These are phyloP conservation scores for Echinometra lucunter DNA, from an alignment of 53 echinoderm and acorn worm species.

Conservation along the genomic window DNA sequence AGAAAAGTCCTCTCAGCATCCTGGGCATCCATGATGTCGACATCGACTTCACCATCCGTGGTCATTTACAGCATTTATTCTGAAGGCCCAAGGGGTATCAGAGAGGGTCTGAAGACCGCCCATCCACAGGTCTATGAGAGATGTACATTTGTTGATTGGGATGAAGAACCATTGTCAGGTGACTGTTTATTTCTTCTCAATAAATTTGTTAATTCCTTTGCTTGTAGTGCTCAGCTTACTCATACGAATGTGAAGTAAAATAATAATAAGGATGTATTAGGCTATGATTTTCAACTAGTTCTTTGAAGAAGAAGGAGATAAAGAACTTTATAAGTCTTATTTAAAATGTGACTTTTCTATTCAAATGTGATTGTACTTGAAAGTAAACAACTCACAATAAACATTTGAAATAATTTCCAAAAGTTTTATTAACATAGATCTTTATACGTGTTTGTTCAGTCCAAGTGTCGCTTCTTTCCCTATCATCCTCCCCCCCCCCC, in stretches of 20 bases:
- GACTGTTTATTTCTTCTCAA: not conserved
- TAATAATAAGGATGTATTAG: not conserved
- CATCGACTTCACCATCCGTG: not conserved
- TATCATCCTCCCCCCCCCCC: not conserved
- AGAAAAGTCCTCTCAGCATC: not conserved
- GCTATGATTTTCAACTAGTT: not conserved
- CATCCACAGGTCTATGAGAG: not conserved
- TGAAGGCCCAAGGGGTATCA: conserved; percentile 51
- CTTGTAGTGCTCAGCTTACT: too few relatives aligned
- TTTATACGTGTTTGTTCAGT: too few relatives aligned
- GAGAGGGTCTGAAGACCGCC: not conserved
- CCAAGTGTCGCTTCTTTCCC: not conserved
- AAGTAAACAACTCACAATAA: too few relatives aligned
- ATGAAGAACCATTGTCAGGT: conserved; percentile 47
- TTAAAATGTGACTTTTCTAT: too few relatives aligned
- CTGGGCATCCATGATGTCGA: not conserved
- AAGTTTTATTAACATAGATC: too few relatives aligned
- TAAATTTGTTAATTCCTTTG: not conserved
- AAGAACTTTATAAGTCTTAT: too few relatives aligned
- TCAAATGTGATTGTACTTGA: too few relatives aligned
- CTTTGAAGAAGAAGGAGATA: too few relatives aligned
- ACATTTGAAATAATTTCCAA: too few relatives aligned
- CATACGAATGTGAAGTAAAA: too few relatives aligned
- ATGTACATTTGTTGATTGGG: not conserved
- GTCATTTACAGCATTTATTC: conserved; percentile 30